These are phyloP conservation scores for Octodonta nipae DNA, from an alignment of 2,888 invertebrate species.

Conservation along the genomic window DNA sequence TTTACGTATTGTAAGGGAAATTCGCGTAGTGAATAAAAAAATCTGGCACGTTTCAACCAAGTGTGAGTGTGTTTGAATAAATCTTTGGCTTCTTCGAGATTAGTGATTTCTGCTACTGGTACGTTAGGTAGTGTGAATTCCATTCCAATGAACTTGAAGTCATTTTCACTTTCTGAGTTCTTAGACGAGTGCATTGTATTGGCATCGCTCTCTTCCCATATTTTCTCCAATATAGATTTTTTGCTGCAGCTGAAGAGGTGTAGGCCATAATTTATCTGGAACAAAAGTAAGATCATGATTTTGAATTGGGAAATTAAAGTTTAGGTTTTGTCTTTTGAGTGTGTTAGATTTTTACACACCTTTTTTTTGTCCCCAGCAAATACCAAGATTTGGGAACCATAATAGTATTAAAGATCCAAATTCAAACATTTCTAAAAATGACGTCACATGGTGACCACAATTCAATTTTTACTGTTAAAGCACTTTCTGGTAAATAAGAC, in stretches of 20 bases:
- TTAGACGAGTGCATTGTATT: neutral
- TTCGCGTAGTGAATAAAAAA: conserved; percentile 45
- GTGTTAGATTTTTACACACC: too few relatives aligned
- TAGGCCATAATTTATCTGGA: conserved; percentile 39
- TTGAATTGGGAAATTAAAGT: too few relatives aligned
- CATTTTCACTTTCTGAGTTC: neutral
- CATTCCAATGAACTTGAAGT: conserved; percentile 17
- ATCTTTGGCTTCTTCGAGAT: conserved; percentile 39
- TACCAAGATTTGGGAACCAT: too few relatives aligned
- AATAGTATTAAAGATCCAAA: too few relatives aligned
- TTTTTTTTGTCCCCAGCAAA: too few relatives aligned
- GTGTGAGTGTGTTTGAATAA: conserved; percentile 44
- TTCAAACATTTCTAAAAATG: too few relatives aligned
- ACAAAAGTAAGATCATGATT: too few relatives aligned
- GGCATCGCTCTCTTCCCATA: conserved; percentile 18
- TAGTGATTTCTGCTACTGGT: conserved; percentile 28
- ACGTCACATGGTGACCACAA: too few relatives aligned
- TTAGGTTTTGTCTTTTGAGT: too few relatives aligned
- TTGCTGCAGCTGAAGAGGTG: conserved; percentile 44
- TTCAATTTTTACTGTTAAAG: too few relatives aligned
- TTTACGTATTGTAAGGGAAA: conserved; percentile 46
- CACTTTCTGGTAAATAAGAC: too few relatives aligned
- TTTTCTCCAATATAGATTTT: conserved; percentile 29
- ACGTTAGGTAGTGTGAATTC: conserved; percentile 19
- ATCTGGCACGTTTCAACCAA: conserved; percentile 46